phyloP scores from a whole-genome alignment of 2,888 invertebrate species.

The Drosophila cognata region DNA sequence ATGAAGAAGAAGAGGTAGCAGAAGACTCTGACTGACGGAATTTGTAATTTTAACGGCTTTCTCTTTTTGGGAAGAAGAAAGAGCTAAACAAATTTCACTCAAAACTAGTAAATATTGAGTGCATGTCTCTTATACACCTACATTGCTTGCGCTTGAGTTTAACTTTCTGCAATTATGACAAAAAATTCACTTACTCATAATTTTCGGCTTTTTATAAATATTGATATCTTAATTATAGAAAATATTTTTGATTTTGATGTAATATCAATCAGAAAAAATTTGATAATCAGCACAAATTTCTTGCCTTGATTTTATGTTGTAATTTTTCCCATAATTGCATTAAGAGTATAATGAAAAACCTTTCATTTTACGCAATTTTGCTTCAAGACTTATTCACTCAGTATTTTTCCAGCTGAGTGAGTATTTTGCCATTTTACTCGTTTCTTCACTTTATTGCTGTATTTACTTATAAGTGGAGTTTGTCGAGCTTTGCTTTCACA shows the following conservation, averaged over 20 bases:
- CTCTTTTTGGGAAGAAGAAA: constrained; percentile 43
- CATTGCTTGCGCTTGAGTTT: not conserved
- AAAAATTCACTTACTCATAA: not conserved
- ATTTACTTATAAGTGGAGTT: not conserved
- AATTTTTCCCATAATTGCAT: not conserved
- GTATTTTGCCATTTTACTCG: not conserved
- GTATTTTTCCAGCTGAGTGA: not conserved
- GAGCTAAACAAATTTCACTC: constrained; percentile 20
- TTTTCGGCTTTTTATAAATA: not conserved
- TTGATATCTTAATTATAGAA: not conserved
- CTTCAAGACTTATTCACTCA: not conserved
- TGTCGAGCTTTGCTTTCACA: constrained; percentile 4
- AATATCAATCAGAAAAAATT: not conserved
- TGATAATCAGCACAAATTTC: not conserved
- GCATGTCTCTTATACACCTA: not conserved
- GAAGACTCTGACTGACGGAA: constrained; percentile 22
- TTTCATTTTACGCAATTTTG: not conserved
- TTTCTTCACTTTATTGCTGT: not conserved
- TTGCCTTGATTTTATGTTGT: not conserved
- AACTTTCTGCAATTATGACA: not conserved
- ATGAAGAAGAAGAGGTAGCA: constrained; percentile 14
- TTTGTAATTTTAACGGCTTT: constrained; percentile 56
- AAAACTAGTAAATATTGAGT: constrained; percentile 11
- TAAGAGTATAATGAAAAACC: not conserved
- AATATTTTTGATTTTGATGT: not conserved